Percentiles rank a stretch among this genome's conserved stretches.
Conservation (phyloP, 2,888 invertebrate genomes). For the Busseola fusca region DNA sequence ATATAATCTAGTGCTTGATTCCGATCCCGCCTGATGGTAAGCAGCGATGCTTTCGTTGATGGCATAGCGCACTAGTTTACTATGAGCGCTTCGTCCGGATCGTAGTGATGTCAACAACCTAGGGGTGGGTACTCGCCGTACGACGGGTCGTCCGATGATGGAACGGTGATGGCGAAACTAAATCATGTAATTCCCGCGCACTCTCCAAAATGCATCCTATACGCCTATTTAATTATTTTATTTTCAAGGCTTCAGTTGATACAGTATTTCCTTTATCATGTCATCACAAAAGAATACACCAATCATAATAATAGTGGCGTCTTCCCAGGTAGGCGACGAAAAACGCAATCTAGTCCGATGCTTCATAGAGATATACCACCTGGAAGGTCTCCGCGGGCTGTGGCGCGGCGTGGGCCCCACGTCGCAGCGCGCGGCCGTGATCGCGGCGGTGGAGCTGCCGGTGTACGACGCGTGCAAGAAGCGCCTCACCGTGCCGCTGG, state of each 20-base stretch:
- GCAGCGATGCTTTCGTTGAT: no score
- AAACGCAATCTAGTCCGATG: slow-evolving; percentile 92
- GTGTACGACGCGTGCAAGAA: slow-evolving; percentile 97
- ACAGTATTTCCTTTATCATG: not conserved
- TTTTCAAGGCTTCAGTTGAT: not conserved
- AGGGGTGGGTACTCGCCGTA: no score
- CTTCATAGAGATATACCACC: slow-evolving; percentile 94
- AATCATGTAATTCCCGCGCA: no score
- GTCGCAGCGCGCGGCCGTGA: slow-evolving; percentile 97
- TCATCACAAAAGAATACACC: not conserved
- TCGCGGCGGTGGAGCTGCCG: slow-evolving; percentile 97
- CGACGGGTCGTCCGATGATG: no score
- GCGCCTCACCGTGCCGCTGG: slow-evolving; percentile 91
- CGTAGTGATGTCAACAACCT: no score
- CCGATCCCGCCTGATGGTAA: no score
- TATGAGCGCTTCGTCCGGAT: no score
- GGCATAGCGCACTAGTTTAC: no score
- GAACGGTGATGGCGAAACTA: no score
- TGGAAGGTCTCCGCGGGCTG: slow-evolving; percentile 95
- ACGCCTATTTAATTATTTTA: not conserved
- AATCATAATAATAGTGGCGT: not conserved
- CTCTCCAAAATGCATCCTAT: no score
- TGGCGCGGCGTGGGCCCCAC: slow-evolving; percentile 98
- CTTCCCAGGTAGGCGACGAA: slow-evolving; percentile 87
- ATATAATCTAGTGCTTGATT: no score